Base-by-base conservation (phyloP, 2,888 invertebrate species). In the Cheilosia vulpina region DNA sequence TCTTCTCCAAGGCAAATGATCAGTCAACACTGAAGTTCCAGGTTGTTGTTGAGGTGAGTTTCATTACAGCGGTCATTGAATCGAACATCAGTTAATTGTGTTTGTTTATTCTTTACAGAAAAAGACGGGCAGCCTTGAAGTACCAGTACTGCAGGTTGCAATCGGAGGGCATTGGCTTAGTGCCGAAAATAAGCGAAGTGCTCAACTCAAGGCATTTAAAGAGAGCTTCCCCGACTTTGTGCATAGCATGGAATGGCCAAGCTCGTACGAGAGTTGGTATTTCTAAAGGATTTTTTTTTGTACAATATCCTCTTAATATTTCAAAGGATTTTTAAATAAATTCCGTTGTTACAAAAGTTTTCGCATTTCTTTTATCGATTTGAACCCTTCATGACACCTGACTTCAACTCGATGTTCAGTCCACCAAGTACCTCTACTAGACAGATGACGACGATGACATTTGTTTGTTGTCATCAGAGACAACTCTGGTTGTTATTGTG, bases 141-240 rank as follows among this genome's bases (percentile, higher is more conserved):
- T 89, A 89, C 88, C 88, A 0, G 90, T 90, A 1, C 90, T 92
- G 63, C 93, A 93, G 79, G 89, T 94, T 21, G 93, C 93, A 4
- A 87, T 94, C 11, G 91, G 92, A 65, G 93, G 93, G 1, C 93
- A 93, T 84, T 93, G 93, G 83, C 91, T 93, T 7, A 93, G 94
- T 85, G 92, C 93, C 27, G 91, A 93, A 47, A 92, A 93, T 87
- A 89, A 90, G 15, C 90, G 92, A 73, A 93, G 93, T 2, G 90
- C 92, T 11, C 93, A 93, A 55, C 94, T 93, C 87, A 87, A 92
- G 66, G 88, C 91, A 34, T 92, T 94, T 78, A 79, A 94, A 66
- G 89, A 90, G 31, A 90, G 91, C 71, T 52, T 52, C 52, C 52
- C 52, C 4, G 7, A 52, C 5, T 52, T 24, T 24, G 52, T 52